Base-by-base conservation (phyloP, 2,888 invertebrate genomes). In the Mesorhabditis belari region DNA sequence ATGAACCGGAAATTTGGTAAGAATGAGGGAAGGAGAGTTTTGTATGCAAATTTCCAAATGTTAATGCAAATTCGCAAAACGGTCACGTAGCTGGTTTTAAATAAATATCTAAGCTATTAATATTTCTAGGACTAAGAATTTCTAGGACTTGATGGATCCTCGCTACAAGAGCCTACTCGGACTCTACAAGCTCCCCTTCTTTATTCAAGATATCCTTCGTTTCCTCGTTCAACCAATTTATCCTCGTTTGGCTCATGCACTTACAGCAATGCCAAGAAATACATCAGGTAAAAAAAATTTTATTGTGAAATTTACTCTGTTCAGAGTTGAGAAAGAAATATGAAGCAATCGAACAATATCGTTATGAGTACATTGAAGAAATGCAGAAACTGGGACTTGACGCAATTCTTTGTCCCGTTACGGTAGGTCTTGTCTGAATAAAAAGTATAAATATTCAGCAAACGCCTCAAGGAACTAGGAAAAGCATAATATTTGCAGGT, bases 271-370 rank as follows among this genome's bases (percentile, higher is more conserved):
- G 64, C 73, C 70, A 2, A 29, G 60, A 51, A 66, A 60, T 55
- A 72, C 67, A 5, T 57, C 55, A 5, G 62, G 64, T 64, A 24
- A 25, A 26, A 24, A 4, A n/a, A 19, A 5, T 19, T 5, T 5
- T n/a, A 56, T 21, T 50, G n/a, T 9, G 19, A 50, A n/a, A 9
- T n/a, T 9, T n/a, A 50, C 56, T 6, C 5, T 44, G 55, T 61
- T 12, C 62, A 66, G 73, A 76, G 56, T 69, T 75, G 21, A 71
- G 75, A 6, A 44, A 66, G 24, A 69, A 66, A 9, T 76, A 76
- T 60, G 72, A 66, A 0, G 69, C 65, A 21, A 75, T 76, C 27
- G 71, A 71, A 57, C 59, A 52, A 3, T 76, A 76, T 58, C 65
- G 75, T 49, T 61, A 63, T 49, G 65, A 64, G n/a, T 74, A 73